Conservation (phyloP, 2,797 vertebrate genomes). For the Enoplosus armatus region DNA sequence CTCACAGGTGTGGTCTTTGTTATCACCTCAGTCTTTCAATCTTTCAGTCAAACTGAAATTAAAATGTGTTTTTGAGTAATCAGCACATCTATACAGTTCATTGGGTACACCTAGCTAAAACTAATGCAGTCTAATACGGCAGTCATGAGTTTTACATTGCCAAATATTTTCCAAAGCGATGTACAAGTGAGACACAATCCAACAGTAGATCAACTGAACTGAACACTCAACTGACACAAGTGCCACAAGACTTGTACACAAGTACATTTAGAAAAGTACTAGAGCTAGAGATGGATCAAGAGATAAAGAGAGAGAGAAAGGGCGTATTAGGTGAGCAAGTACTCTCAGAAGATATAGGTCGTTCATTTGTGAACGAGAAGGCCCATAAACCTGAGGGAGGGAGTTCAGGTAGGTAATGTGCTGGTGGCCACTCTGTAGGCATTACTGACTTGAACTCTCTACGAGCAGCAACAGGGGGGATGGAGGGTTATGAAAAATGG, state of each 20-base stretch:
- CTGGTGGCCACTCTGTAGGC: no score
- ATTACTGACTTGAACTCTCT: background rate
- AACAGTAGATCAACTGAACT: no score
- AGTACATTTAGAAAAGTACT: background rate
- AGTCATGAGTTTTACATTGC: no score
- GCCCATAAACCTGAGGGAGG: background rate
- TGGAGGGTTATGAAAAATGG: background rate
- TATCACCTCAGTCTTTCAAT: background rate
- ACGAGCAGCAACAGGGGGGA: background rate
- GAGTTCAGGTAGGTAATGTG: background rate
- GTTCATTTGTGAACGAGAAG: background rate
- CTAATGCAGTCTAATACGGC: background rate
- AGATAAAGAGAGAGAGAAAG: background rate
- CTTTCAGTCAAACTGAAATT: background rate
- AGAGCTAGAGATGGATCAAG: background rate
- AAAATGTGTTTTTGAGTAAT: background rate
- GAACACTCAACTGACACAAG: no score
- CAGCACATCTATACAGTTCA: background rate
- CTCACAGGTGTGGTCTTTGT: constrained; percentile 22
- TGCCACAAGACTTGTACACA: background rate
- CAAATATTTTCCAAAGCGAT: no score
- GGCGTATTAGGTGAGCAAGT: background rate
- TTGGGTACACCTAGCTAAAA: background rate
- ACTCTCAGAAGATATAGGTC: background rate
- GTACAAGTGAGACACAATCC: no score